Evolutionary conservation across 2,113 vertebrate genomes (phyloP).

Genomic region (Sclerurus mexicanus): DNA sequence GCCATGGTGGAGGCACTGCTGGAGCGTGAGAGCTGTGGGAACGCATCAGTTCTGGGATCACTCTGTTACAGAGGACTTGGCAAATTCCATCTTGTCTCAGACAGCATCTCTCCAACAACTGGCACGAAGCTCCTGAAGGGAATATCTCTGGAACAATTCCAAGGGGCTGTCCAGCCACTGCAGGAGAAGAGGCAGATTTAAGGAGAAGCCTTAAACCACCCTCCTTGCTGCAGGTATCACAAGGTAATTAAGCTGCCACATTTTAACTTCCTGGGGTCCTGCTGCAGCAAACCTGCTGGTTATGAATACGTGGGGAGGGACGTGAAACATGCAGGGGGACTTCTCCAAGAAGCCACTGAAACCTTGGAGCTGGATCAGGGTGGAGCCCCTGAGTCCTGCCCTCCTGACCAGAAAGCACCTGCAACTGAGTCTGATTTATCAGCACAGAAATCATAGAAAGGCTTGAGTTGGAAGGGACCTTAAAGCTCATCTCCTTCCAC

Average conservation of each 20-base stretch:
- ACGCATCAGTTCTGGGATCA: background rate
- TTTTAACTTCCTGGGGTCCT: no score
- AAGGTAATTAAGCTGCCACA: background rate
- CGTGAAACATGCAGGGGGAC: no score
- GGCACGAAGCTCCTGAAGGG: background rate
- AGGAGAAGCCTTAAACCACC: conserved; percentile 20
- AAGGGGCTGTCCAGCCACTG: background rate
- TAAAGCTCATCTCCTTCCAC: background rate
- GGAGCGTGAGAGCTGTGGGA: background rate
- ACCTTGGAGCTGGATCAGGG: no score
- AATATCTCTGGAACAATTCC: background rate
- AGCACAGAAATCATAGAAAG: no score
- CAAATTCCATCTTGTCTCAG: background rate
- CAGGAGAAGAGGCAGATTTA: conserved; percentile 11
- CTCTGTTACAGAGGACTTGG: background rate
- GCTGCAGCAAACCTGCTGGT: no score
- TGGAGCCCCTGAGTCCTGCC: no score
- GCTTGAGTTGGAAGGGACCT: background rate
- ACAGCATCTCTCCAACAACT: background rate
- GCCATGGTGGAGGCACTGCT: background rate
- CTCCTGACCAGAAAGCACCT: no score
- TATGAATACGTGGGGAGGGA: no score
- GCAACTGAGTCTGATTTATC: no score
- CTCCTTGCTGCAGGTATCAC: background rate
- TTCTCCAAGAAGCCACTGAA: no score